Base-by-base conservation (phyloP, 2,888 invertebrate species). In the Copidosoma aretas region DNA sequence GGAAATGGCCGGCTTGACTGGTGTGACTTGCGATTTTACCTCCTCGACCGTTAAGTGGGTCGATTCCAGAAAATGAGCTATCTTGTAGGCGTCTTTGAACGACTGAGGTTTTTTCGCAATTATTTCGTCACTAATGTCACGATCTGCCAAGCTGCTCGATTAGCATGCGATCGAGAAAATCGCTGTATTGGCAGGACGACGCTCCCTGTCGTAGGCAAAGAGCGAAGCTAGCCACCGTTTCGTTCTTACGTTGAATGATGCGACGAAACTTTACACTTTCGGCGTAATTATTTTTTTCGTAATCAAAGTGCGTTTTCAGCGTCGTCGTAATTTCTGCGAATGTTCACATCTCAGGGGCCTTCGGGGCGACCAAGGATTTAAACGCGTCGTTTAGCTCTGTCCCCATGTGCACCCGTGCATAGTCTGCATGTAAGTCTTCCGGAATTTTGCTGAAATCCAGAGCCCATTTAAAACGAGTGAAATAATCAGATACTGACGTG, bases 101-200 rank as follows among this genome's bases (percentile, higher is more conserved):
- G 60, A 64, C 4, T 17, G 46, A 14, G 71, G 70, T 12, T 72
- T 63, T 41, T 70, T 71, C 0, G 71, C 54, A 1, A 71, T 59
- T 3, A 73, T 70, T 53, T 73, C 70, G 19, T 73, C 71, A n/a
- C 67, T 71, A 19, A 63, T 66, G 3, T 68, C 66, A 10, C 68
- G 66, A 2, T 17, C 22, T 19, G 60, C n/a, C 14, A 69, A 59
- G 5, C 67, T 71, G 69, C 41, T 72, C 69, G 24, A 70, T 72
- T 0, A 73, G 60, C 68, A 73, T 70, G 14, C 71, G 14, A 22
- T 72, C 70, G 1, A 71, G 19, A 19, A 72, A 68, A 25, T 56
- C 60, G 8, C 62, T 68, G 39, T 71, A 70, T 10, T 73, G 68
- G 60, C 73, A 72, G 25, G 65, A 51, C 0, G 67, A 41, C 10